Conservation (phyloP, 2,113 vertebrate species). For the Coturnix japonica region DNA sequence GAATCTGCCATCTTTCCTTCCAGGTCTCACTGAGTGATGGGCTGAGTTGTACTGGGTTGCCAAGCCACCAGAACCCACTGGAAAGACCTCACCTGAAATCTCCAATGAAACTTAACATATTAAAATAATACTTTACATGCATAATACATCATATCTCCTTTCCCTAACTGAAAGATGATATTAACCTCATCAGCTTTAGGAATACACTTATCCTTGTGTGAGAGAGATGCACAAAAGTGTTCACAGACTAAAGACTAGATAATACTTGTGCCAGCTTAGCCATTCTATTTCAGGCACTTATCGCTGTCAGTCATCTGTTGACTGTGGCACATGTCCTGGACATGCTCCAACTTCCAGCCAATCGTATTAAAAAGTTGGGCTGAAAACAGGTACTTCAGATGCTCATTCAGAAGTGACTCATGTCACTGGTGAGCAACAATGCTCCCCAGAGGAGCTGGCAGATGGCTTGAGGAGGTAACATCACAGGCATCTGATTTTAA, state of each 20-base stretch:
- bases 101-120: not conserved
- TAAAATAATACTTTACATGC: not conserved
- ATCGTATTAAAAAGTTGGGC: not conserved
- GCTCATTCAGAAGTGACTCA: not conserved
- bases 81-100: not conserved
- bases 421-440: no score
- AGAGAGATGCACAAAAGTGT: not conserved
- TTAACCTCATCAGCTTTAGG: not conserved
- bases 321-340: not conserved
- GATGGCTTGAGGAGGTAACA: not conserved
- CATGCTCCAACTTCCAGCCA: not conserved
- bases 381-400: not conserved
- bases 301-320: not conserved
- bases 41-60: not conserved
- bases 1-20: not conserved
- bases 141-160: not conserved
- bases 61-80: not conserved
- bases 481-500: not conserved
- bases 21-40: not conserved
- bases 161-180: not conserved
- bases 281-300: not conserved
- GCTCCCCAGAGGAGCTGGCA: not conserved
- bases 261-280: not conserved
- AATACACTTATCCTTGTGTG: not conserved
- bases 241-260: not conserved